Percentiles rank a stretch among this genome's conserved stretches.
Conservation (phyloP, 1,140 invertebrate genomes). For the Steinernema feltiae region DNA sequence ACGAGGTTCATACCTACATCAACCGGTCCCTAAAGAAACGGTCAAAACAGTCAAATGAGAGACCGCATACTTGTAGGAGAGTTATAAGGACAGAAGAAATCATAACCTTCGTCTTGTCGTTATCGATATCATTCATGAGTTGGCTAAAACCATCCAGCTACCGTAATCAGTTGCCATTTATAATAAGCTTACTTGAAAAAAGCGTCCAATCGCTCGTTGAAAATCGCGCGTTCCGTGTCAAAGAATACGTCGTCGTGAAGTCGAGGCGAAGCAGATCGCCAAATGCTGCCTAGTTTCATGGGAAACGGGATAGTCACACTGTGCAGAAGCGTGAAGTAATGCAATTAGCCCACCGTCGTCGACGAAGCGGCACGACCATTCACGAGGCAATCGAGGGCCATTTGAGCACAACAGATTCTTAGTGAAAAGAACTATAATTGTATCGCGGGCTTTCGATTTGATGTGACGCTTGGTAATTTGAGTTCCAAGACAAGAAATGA, state of each 20-base stretch:
- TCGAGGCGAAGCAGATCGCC: slow-evolving; percentile 60
- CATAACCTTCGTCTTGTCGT: slow-evolving; percentile 60
- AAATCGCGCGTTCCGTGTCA: slow-evolving; percentile 60
- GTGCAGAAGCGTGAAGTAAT: slow-evolving; percentile 60
- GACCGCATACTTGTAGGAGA: no score
- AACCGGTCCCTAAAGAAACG: slow-evolving; percentile 80
- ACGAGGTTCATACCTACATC: slow-evolving; percentile 89
- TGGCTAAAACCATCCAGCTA: slow-evolving; percentile 34
- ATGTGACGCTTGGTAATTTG: slow-evolving; percentile 49
- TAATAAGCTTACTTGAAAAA: slow-evolving; percentile 59
- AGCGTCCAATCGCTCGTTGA: slow-evolving; percentile 59
- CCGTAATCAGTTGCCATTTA: not conserved
- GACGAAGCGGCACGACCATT: slow-evolving; percentile 57
- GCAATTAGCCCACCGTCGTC: slow-evolving; percentile 59
- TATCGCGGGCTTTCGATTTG: slow-evolving; percentile 43
- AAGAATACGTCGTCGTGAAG: slow-evolving; percentile 62
- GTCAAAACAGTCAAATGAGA: no score
- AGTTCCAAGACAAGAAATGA: slow-evolving; percentile 56
- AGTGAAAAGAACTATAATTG: slow-evolving; percentile 50
- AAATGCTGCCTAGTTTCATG: slow-evolving; percentile 61
- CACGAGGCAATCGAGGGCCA: slow-evolving; percentile 53
- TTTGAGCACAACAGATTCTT: slow-evolving; percentile 59
- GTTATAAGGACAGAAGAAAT: slow-evolving; percentile 80
- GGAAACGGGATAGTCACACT: slow-evolving; percentile 59
- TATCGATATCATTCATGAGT: slow-evolving; percentile 42